Evolutionary conservation across 2,888 invertebrate genomes (phyloP).

Genomic region (Ophion ellenae): DNA sequence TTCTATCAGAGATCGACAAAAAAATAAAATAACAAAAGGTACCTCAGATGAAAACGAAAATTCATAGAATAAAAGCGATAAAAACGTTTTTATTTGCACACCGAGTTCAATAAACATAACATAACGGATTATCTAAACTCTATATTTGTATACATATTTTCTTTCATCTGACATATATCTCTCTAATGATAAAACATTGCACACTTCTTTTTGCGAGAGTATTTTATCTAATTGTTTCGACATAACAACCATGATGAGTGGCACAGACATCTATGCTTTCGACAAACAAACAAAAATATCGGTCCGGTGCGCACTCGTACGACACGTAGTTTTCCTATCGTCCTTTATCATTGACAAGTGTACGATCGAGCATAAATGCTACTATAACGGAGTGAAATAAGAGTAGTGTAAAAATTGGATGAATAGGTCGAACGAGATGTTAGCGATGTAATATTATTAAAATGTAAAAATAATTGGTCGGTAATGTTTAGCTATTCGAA

Average conservation of each 20-base stretch:
- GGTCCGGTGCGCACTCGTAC: constrained; percentile 33
- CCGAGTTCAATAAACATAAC: constrained; percentile 67
- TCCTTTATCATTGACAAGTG: constrained; percentile 36
- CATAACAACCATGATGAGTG: constrained; percentile 39
- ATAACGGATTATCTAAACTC: constrained; percentile 68
- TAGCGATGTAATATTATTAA: constrained; percentile 58
- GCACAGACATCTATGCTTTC: constrained; percentile 15
- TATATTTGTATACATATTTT: constrained; percentile 20
- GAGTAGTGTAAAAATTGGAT: constrained; percentile 29
- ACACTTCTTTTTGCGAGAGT: constrained; percentile 30
- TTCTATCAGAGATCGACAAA: background rate
- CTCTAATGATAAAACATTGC: constrained; percentile 66
- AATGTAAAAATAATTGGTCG: constrained; percentile 62
- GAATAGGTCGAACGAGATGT: constrained; percentile 34
- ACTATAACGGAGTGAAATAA: constrained; percentile 28
- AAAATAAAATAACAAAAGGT: background rate
- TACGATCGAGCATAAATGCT: constrained; percentile 35
- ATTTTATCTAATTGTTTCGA: constrained; percentile 49
- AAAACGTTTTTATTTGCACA: constrained; percentile 67
- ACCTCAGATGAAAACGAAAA: background rate
- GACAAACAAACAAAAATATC: constrained; percentile 40
- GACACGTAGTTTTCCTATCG: constrained; percentile 22
- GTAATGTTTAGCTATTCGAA: constrained; percentile 44
- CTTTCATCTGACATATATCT: constrained; percentile 14
- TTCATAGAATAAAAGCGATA: constrained; percentile 64